Base-by-base conservation (phyloP, 2,113 vertebrate genomes). In the Fregata magnificens region DNA sequence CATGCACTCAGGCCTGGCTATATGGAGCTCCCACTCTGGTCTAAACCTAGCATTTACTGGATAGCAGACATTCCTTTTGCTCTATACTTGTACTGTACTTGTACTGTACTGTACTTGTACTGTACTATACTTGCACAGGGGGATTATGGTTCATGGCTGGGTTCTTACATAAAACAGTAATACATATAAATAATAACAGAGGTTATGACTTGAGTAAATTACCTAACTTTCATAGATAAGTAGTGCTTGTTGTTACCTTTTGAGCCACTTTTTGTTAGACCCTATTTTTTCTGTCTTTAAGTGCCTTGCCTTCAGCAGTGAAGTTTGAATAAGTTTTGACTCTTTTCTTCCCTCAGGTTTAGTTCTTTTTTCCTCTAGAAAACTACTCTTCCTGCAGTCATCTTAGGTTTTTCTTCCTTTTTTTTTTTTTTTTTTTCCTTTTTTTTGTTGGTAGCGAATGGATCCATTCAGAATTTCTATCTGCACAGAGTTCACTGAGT, bases 381-480 rank as follows among this genome's bases (percentile, higher is more conserved):
- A 61, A 42, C n/a, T 42, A 36, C 8, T 82, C 31, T 83, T 93
- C n/a, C 40, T 84, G 28, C 52, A 56, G 7, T 74, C 47, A 32
- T 31, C 17, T 55, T 71, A 71, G 28, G 7, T 62, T 83, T 91
- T 81, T 58, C 8, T 12, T 63, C 3, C 9, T 7, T 59, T 88
- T 52, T 52, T 49, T 44, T 44, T 67, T 34, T 87, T 29, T 9
- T 3, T 21, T 4, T 2, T 2, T 0, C 2, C 28, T 34, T 6
- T 53, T n/a, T 95, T 76, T 84, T 86, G 10, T 71, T 92, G 42
- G 53, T 80, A 99, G 99, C 0, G 96, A 98, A 28, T 99, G 99
- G 99, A 13, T 99, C 74, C 96, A 97, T 66, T 97, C 92, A 45
- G 98, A 99, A 55, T 98, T 99, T 42, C 95, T 97, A 7, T 76